phyloP scores from a whole-genome alignment of 2,113 vertebrate genomes.

The Tricholaema leucomelas region DNA sequence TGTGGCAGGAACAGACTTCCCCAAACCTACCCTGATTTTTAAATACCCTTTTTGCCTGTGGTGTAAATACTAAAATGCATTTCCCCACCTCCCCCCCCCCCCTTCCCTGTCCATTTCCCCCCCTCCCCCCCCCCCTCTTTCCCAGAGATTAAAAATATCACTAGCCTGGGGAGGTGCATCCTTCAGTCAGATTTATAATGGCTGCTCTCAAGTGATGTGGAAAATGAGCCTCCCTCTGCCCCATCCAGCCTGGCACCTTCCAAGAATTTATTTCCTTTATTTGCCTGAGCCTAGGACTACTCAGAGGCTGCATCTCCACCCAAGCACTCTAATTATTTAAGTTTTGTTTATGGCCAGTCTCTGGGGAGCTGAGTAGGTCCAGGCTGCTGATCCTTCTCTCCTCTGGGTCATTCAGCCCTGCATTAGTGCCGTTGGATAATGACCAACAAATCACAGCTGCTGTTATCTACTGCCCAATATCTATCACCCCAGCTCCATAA shows the following conservation, averaged over 20 bases:
- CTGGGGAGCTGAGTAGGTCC: background rate
- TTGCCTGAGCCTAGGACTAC: conserved; percentile 54
- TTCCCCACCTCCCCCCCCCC: background rate
- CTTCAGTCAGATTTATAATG: conserved; percentile 73
- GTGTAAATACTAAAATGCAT: conserved; percentile 58
- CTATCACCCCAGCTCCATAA: background rate
- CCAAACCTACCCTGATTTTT: conserved; percentile 54
- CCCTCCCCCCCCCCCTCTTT: background rate
- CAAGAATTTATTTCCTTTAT: conserved; percentile 73
- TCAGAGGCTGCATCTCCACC: conserved; percentile 56
- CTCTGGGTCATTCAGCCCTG: conserved; percentile 21
- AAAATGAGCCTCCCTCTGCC: conserved; percentile 61
- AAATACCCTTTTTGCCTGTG: conserved; percentile 58
- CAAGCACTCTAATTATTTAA: conserved; percentile 71
- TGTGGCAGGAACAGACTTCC: conserved; percentile 29
- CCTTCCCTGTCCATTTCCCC: background rate
- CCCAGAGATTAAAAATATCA: conserved; percentile 62
- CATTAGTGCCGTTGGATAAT: background rate
- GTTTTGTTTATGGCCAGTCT: conserved; percentile 65
- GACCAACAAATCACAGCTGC: conserved; percentile 24
- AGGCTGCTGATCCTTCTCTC: background rate
- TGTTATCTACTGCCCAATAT: background rate
- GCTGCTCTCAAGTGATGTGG: conserved; percentile 65
- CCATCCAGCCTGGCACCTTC: conserved; percentile 65
- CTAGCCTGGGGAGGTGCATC: conserved; percentile 72